Evolutionary conservation across 2,797 vertebrate species (phyloP), one percentile per base, ranked within the genome.

Genomic region (Chanos chanos): DNA sequence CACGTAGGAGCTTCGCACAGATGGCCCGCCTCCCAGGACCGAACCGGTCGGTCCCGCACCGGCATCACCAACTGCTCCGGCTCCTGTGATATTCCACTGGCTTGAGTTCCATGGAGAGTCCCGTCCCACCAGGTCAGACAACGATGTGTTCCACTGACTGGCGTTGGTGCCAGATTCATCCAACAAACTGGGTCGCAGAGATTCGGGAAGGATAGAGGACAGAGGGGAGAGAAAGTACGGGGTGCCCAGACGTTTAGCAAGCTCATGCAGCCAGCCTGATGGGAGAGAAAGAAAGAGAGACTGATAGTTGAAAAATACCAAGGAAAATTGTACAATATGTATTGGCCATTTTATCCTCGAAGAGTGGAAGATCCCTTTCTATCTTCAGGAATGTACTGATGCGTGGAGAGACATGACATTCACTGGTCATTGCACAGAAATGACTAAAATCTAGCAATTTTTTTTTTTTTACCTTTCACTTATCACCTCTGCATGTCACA

Each of bases 251-350:
- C 96, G 91, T 82, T 96, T 98, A 37, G 93, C 96, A 63, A 99
- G 51, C 81, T 99, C 96, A 52, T 96, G 96, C 63, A 98, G 92
- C 96, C 95, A 99, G 31, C 96, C 96, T 98, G 80, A 6, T 62
- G 47, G 52, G 31, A 4, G 30, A 62, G 21, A 34, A 13, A 47
- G 64, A 51, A 2, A 36, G 6, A 59, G 25, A 18, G n/a, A n/a
- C n/a, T n/a, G n/a, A n/a, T n/a, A n/a, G n/a, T n/a, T n/a, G n/a
- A n/a, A n/a, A n/a, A n/a, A n/a, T n/a, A n/a, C n/a, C n/a, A n/a
- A n/a, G n/a, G n/a, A n/a, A n/a, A n/a, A n/a, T n/a, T n/a, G n/a
- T n/a, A n/a, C n/a, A n/a, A n/a, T n/a, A n/a, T n/a, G n/a, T n/a
- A n/a, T n/a, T n/a, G n/a, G n/a, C n/a, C n/a, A n/a, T n/a, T n/a